phyloP scores from a whole-genome alignment of 2,113 vertebrate genomes.

The Crypturellus undulatus region DNA sequence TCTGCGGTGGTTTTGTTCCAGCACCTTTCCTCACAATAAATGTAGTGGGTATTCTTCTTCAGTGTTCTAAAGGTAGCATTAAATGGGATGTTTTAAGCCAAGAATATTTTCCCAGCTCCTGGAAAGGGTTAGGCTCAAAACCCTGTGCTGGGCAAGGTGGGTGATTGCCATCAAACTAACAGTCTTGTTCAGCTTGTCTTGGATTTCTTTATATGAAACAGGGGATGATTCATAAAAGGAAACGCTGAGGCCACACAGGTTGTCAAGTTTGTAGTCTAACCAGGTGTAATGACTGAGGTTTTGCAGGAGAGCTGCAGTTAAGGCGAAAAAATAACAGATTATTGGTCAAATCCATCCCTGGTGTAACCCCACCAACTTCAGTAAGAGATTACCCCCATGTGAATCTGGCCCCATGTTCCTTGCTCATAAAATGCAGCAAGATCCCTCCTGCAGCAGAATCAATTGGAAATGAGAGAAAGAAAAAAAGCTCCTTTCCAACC shows the following conservation, averaged over 20 bases:
- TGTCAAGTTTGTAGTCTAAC: conserved; percentile 65
- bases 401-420: neutral
- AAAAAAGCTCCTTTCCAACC: neutral
- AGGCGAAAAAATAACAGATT: conserved; percentile 21
- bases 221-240: conserved; percentile 63
- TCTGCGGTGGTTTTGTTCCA: neutral
- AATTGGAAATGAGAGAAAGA: neutral
- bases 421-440: neutral
- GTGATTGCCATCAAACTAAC: conserved; percentile 67
- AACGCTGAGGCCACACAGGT: conserved; percentile 71
- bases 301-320: conserved; percentile 52
- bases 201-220: conserved; percentile 55
- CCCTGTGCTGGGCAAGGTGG: conserved; percentile 28
- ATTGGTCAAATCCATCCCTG: conserved; percentile 27
- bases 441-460: conserved; percentile 3
- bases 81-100: conserved; percentile 13
- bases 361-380: neutral
- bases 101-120: conserved; percentile 43
- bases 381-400: neutral
- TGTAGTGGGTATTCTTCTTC: neutral
- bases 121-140: conserved; percentile 33
- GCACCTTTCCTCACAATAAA: neutral
- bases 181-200: conserved; percentile 57
- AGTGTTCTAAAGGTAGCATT: neutral
- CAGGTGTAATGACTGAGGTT: conserved; percentile 64